A percentile compares a stretch with the other conserved stretches of the same genome.
Conservation (phyloP, 1,140 invertebrate genomes). For the Littorina saxatilis region DNA sequence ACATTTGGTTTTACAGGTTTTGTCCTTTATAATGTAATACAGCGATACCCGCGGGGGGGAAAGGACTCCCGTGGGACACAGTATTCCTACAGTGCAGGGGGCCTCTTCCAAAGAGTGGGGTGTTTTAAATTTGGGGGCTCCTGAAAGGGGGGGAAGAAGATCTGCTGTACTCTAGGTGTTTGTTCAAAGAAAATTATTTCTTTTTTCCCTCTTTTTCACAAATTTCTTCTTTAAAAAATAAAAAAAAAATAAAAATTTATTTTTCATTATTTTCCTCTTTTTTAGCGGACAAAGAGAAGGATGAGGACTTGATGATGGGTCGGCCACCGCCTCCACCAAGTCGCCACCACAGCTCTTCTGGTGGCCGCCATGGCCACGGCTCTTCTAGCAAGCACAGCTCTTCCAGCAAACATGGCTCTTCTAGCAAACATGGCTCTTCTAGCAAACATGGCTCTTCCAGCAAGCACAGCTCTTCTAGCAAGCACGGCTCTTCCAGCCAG, state of each 20-base stretch:
- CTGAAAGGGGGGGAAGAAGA: no score
- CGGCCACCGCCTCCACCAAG: slow-evolving; percentile 25
- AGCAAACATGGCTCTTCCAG: background rate
- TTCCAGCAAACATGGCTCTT: background rate
- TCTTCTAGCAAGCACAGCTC: background rate
- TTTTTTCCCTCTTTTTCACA: background rate
- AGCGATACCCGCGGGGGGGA: no score
- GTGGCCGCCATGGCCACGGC: background rate
- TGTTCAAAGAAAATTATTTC: background rate
- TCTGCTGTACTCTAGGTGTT: no score
- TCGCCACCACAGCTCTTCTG: background rate
- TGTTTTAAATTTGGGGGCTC: no score
- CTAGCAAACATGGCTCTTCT: background rate
- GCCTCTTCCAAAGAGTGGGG: background rate
- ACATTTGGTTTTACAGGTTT: no score
- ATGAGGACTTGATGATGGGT: slow-evolving; percentile 35
- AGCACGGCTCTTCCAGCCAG: background rate
- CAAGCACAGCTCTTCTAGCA: background rate
- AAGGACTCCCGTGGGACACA: no score
- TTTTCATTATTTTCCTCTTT: background rate
- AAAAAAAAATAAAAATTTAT: no score
- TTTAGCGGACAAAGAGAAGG: slow-evolving; percentile 49
- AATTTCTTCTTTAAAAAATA: no score
- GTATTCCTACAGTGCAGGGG: no score
- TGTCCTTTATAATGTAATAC: no score